Base-by-base conservation (phyloP, 1,140 invertebrate genomes). In the Cylas formicarius region DNA sequence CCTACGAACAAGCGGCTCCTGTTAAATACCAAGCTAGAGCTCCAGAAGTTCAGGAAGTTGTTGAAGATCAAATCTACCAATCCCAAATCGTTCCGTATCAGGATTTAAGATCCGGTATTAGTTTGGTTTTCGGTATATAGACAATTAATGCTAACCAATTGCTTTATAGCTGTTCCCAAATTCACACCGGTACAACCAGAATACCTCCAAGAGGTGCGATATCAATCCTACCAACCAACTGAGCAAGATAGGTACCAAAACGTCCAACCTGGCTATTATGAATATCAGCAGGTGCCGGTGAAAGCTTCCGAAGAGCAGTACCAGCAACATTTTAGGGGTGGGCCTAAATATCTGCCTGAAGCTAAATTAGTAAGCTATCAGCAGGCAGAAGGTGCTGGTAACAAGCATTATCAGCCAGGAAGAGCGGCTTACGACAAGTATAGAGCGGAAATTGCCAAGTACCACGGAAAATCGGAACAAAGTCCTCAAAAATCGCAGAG, bases 21-120 rank as follows among this genome's bases (percentile, higher is more conserved):
- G 18, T 20, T 14, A 44, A 44, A 14, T 44, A 22, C 29, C 42
- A 44, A 36, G 31, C 42, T 17, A 45, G 22, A 45, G 17, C 34
- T 14, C 29, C 40, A 3, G 28, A 31, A 2, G 10, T 42, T 5
- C 22, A 33, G 11, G 10, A 28, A 28, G 22, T 19, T 31, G 40
- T 33, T 14, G 40, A 28, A 19, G 40, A 29, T 33, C 40, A 42
- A 9, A 14, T 33, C 8, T 21, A 40, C 17, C 24, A 42, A 42
- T 22, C 40, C 2, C 38, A 23, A 23, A 20, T 28, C 18, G 16
- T 18, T 20, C 17, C 4, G 9, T 10, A 17, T 3, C 28, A 26
- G 11, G 9, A 38, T 38, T 11, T 27, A 39, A 13, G 37, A 39
- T 8, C 10, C 14, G 29, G 20, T 39, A 10, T 39, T 17, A 8